phyloP scores from a whole-genome alignment of 2,888 invertebrate species.

The Mylabris sibirica region DNA sequence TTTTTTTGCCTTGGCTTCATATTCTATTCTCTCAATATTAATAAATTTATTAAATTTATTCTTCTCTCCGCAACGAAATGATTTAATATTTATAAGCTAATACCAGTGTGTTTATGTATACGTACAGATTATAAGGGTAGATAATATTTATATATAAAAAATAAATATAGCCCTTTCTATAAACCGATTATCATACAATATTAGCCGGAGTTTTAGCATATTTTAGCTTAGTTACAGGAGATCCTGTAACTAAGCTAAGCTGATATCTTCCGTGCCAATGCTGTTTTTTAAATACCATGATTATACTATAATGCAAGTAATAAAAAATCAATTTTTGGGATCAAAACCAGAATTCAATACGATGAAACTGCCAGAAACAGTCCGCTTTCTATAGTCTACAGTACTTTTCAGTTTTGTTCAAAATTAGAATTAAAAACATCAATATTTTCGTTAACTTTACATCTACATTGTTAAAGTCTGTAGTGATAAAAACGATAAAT shows the following conservation, averaged over 20 bases:
- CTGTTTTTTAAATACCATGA: too few species aligned
- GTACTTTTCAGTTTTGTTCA: too few species aligned
- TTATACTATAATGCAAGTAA: too few species aligned
- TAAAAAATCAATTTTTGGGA: too few species aligned
- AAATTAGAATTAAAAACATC: too few species aligned
- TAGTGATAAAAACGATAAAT: too few species aligned
- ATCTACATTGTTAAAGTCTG: too few species aligned
- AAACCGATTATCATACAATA: slow-evolving; percentile 11
- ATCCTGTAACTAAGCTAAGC: background rate
- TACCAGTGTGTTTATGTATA: background rate
- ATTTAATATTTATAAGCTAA: background rate
- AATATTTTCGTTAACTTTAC: too few species aligned
- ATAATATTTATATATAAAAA: background rate
- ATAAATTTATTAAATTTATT: background rate
- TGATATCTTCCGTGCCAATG: background rate
- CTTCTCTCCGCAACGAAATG: background rate
- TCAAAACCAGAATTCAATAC: too few species aligned
- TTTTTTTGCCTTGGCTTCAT: background rate
- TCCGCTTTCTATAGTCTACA: too few species aligned
- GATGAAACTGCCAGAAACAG: too few species aligned
- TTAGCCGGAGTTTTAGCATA: background rate
- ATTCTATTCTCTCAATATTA: background rate
- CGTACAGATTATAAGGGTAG: background rate
- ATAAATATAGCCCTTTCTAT: background rate
- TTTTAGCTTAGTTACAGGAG: too few species aligned